Evolutionary conservation across 2,113 vertebrate genomes (phyloP), one percentile per base, ranked within the genome.

Genomic region (Mobula hypostoma): DNA sequence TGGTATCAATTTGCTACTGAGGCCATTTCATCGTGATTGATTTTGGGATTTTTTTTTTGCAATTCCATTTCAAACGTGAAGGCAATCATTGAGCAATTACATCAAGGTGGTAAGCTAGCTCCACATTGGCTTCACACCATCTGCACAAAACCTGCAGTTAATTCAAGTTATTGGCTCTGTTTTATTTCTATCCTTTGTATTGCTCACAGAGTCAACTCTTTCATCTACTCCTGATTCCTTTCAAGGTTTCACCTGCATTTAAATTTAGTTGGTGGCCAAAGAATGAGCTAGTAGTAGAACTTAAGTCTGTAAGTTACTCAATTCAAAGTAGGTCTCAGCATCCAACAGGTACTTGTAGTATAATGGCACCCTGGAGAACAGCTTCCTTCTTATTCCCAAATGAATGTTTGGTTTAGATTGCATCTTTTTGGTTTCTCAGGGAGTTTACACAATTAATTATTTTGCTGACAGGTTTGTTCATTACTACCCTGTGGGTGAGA

Each of bases 371-470:
- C 85, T 90, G 66, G 85, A 58, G 61, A 29, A 68, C 17, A 66
- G 61, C 29, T 66, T 32, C 85, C n/a, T 90, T 90, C 24, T 48
- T n/a, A 90, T 90, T 90, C 27, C 85, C 85, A 15, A 90, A 66
- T 48, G 21, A 32, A 29, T 6, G 15, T 29, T n/a, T 66, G 12
- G 5, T 66, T 85, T 90, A 29, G 85, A 90, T 66, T 32, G 61
- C n/a, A 66, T n/a, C 29, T 90, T 90, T 90, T n/a, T 29, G 24
- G 77, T 77, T 32, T 79, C 77, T 79, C 56, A 63, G 56, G 61
- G 58, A 5, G 48, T 66, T 88, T 36, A 32, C 11, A 7, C 85
- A 2, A 90, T 90, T 90, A 68, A 66, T 68, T 90, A 36, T 90
- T 32, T 17, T 56, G 27, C 80, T 83, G 80, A 83, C 80, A 83